Percentiles rank a stretch among this genome's conserved stretches.
phyloP scores from a whole-genome alignment of 1,140 invertebrate species.

The Riptortus pedestris region DNA sequence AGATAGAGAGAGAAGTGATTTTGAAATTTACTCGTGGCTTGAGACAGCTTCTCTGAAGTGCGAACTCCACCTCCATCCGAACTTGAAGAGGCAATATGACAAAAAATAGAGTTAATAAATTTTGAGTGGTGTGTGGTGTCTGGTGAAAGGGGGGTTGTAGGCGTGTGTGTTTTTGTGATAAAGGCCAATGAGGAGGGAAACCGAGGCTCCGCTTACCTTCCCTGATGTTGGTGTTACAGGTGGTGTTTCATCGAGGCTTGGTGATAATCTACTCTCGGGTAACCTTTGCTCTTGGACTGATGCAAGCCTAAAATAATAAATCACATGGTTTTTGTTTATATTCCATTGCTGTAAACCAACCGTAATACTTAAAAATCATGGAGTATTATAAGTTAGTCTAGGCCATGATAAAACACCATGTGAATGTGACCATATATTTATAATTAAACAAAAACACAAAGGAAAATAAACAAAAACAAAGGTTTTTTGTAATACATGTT shows the following conservation, averaged over 20 bases:
- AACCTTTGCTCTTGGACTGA: slow-evolving; percentile 88
- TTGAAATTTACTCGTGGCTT: slow-evolving; percentile 50
- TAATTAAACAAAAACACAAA: too few species aligned
- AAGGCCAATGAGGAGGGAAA: background rate
- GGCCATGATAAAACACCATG: too few species aligned
- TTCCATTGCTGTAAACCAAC: too few species aligned
- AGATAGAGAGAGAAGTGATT: slow-evolving; percentile 39
- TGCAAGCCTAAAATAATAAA: slow-evolving; percentile 55
- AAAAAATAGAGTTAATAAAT: slow-evolving; percentile 25
- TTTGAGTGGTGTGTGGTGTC: slow-evolving; percentile 16
- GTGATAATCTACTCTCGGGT: slow-evolving; percentile 52
- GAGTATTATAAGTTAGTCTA: too few species aligned
- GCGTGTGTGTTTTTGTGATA: slow-evolving; percentile 17
- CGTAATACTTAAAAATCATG: too few species aligned
- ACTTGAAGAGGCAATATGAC: slow-evolving; percentile 39
- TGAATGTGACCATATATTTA: too few species aligned
- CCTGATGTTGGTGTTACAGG: slow-evolving; percentile 52
- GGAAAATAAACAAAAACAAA: too few species aligned
- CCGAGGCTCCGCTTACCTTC: slow-evolving; percentile 44
- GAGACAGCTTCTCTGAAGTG: slow-evolving; percentile 87
- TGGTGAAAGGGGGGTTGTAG: slow-evolving; percentile 13
- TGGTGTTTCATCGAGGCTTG: slow-evolving; percentile 47
- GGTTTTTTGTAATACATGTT: too few species aligned
- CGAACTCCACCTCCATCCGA: slow-evolving; percentile 86
- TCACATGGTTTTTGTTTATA: too few species aligned